Evolutionary conservation across 2,113 vertebrate genomes (phyloP).

Genomic region (Bothrops jararaca): DNA sequence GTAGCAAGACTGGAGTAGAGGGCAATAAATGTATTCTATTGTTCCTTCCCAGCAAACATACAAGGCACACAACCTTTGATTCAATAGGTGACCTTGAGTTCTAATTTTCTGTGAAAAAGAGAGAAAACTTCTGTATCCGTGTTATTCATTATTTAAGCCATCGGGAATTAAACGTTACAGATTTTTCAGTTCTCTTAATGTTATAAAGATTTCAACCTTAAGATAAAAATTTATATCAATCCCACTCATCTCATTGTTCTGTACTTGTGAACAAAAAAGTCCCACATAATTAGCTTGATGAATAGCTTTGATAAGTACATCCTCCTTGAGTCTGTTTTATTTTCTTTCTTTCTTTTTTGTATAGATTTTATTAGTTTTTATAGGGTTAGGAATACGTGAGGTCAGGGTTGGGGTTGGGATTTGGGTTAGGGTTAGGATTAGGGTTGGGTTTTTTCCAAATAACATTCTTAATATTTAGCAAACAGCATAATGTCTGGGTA

Average conservation of each 20-base stretch:
- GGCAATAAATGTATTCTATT: neutral
- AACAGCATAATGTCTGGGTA: too few relatives aligned
- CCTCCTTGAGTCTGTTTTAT: neutral
- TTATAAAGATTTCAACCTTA: neutral
- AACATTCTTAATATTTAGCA: too few relatives aligned
- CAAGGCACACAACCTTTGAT: neutral
- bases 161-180: neutral
- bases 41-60: neutral
- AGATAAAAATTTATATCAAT: neutral
- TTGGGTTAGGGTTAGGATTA: too few relatives aligned
- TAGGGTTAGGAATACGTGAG: too few relatives aligned
- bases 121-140: neutral
- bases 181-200: neutral
- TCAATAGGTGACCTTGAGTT: neutral
- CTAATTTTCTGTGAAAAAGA: neutral
- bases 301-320: neutral
- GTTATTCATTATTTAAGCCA: neutral
- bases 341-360: neutral
- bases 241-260: neutral
- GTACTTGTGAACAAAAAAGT: neutral
- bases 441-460: too few relatives aligned
- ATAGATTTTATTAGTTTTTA: too few relatives aligned
- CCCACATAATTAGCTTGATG: neutral
- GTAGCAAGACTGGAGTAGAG: neutral
- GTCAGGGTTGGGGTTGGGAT: too few relatives aligned